Conservation (phyloP, 1,140 invertebrate genomes). For the Leptonema lineaticorne region DNA sequence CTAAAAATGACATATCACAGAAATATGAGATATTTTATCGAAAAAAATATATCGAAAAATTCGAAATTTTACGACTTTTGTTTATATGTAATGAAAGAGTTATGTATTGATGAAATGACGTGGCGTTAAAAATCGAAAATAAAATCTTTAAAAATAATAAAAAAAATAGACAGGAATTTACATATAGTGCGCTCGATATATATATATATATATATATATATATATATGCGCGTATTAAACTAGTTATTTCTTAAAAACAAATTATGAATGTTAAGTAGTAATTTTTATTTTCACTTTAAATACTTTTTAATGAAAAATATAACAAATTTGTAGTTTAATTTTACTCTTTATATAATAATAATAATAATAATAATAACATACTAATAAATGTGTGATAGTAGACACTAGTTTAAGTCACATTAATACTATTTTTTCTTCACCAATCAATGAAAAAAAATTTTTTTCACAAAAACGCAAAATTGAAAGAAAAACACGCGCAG, state of each 20-base stretch:
- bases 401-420: slow-evolving; percentile 1
- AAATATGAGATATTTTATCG: slow-evolving; percentile 25
- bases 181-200: too few species aligned
- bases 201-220: too few species aligned
- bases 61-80: background rate
- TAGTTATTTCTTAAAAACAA: background rate
- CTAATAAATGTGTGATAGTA: background rate
- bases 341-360: background rate
- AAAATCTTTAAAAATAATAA: background rate
- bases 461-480: too few species aligned
- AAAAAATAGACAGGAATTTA: too few species aligned
- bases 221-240: too few species aligned
- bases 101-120: too few species aligned
- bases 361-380: background rate
- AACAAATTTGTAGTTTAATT: background rate
- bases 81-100: background rate
- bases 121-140: background rate
- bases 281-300: background rate
- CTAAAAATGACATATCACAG: slow-evolving; percentile 24
- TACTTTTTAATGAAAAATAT: background rate
- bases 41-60: background rate
- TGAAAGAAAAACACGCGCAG: too few species aligned
- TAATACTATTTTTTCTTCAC: background rate
- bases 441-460: background rate
- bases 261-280: background rate